These are phyloP conservation scores for Meganola albula DNA, from an alignment of 2,888 invertebrate genomes.

Conservation along the genomic window DNA sequence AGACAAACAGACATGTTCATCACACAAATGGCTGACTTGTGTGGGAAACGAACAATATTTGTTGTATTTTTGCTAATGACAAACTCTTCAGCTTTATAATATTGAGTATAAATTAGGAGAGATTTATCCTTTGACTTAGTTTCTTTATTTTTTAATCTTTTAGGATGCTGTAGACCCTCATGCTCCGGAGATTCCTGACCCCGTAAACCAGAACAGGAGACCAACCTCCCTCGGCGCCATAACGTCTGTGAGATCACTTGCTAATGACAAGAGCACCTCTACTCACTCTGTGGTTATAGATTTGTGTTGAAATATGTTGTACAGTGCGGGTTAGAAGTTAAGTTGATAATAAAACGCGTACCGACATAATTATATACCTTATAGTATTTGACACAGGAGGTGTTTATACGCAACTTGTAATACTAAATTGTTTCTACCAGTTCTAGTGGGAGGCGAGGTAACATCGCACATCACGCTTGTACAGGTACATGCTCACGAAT, in stretches of 20 bases:
- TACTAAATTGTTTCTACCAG: too few relatives aligned
- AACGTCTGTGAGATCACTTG: not conserved
- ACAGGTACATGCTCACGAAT: too few relatives aligned
- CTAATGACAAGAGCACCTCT: not conserved
- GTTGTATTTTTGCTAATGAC: not conserved
- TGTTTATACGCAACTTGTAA: too few relatives aligned
- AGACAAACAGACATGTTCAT: not conserved
- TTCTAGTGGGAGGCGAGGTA: too few relatives aligned
- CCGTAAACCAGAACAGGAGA: not conserved
- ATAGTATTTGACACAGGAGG: too few relatives aligned
- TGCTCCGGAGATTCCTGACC: not conserved
- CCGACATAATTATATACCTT: too few relatives aligned
- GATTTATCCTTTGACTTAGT: not conserved
- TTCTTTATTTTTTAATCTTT: not conserved
- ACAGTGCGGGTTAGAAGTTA: not conserved
- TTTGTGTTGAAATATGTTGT: constrained; percentile 1
- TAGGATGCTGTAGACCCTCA: constrained; percentile 6
- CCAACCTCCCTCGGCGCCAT: not conserved
- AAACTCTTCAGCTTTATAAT: not conserved
- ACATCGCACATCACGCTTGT: too few relatives aligned
- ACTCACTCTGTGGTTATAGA: not conserved
- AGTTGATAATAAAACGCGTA: too few relatives aligned
- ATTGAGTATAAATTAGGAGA: not conserved
- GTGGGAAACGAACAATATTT: not conserved
- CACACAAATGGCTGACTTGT: not conserved